Evolutionary conservation across 2,113 vertebrate species (phyloP).

Genomic region (Scomber japonicus): DNA sequence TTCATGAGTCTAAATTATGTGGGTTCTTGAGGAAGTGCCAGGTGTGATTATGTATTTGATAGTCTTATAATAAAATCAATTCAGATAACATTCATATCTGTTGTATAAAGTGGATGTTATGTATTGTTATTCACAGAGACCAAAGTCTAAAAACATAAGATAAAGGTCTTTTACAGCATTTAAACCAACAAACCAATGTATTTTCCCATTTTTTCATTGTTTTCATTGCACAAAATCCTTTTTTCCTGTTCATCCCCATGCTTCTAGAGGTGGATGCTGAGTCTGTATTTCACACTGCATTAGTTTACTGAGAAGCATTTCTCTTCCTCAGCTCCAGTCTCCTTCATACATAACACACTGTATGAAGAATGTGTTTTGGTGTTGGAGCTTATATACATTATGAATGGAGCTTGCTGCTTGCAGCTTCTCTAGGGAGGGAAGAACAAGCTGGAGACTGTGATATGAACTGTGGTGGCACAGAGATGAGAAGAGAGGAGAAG

Average conservation of each 20-base stretch:
- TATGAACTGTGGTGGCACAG: background rate
- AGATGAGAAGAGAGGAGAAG: constrained; percentile 7
- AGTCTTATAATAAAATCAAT: no score
- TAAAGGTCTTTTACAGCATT: no score
- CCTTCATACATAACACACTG: constrained; percentile 2
- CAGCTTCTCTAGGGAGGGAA: constrained; percentile 35
- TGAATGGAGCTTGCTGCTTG: constrained; percentile 37
- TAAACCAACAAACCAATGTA: no score
- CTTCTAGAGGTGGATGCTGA: background rate
- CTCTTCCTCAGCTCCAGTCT: constrained; percentile 10
- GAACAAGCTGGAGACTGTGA: constrained; percentile 36
- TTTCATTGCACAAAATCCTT: background rate
- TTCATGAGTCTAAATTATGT: no score
- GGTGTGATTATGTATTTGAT: no score
- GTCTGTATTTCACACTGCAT: background rate
- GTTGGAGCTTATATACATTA: constrained; percentile 48
- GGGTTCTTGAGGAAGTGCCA: no score
- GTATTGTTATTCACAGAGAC: no score
- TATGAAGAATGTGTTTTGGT: constrained; percentile 43
- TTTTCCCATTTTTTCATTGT: no score
- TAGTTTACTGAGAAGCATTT: background rate
- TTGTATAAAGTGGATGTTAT: no score
- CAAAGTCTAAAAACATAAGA: no score
- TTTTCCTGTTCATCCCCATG: background rate
- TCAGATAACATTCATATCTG: no score